Evolutionary conservation across 2,797 vertebrate species (phyloP).

Genomic region (Naso thynnoides): DNA sequence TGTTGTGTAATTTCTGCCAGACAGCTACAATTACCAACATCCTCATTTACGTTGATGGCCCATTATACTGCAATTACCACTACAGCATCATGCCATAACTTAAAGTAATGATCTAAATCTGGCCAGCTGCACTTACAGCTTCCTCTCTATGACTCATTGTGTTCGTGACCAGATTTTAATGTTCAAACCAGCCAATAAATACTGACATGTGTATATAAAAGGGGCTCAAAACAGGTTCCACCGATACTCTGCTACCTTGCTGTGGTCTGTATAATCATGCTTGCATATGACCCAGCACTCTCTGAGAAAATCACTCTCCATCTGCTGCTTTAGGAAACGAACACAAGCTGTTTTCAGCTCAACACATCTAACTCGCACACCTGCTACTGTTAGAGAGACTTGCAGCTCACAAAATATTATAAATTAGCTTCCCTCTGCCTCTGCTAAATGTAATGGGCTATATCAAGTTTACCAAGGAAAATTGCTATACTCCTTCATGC

Average conservation of each 20-base stretch:
- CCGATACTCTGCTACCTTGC: conserved; percentile 49
- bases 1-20: conserved; percentile 60
- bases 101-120: conserved; percentile 77
- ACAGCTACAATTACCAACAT: conserved; percentile 68
- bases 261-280: conserved; percentile 67
- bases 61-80: conserved; percentile 75
- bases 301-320: conserved; percentile 72
- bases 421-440: conserved; percentile 73
- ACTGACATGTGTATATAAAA: conserved; percentile 65
- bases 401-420: conserved; percentile 68
- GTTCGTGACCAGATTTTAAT: conserved; percentile 68
- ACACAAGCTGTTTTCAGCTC: conserved; percentile 81
- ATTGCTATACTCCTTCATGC: conserved; percentile 61
- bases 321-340: conserved; percentile 75
- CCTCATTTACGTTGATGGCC: conserved; percentile 70
- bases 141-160: conserved; percentile 59
- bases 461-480: conserved; percentile 70
- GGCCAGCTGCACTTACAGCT: conserved; percentile 70
- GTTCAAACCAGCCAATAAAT: conserved; percentile 60
- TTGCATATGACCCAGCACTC: conserved; percentile 70
- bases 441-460: conserved; percentile 69
- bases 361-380: conserved; percentile 77
- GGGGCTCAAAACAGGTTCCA: conserved; percentile 60
- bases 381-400: conserved; percentile 74
- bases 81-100: conserved; percentile 67